phyloP scores from a whole-genome alignment of 1,140 invertebrate species.

The Marisa cornuarietis region DNA sequence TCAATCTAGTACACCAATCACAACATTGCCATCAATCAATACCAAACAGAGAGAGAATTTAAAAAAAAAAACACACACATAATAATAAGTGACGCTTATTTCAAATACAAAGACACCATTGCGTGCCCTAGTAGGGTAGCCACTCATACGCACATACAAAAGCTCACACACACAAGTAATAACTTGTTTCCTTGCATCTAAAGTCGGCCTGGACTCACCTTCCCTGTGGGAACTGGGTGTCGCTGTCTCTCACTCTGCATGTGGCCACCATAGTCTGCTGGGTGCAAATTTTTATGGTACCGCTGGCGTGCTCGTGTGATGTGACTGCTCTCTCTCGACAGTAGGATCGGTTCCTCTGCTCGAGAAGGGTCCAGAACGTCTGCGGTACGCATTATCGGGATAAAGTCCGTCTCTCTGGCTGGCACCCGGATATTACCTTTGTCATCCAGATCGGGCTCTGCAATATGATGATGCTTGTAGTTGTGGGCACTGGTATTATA shows the following conservation, averaged over 20 bases:
- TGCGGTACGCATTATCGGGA: conserved; percentile 62
- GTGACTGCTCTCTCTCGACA: conserved; percentile 60
- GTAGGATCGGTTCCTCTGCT: conserved; percentile 56
- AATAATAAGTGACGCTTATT: background rate
- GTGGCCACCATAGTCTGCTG: conserved; percentile 56
- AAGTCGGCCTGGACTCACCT: conserved; percentile 11
- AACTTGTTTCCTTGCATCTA: no score
- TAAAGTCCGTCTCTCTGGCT: conserved; percentile 52
- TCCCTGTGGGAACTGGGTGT: conserved; percentile 11
- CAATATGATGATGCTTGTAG: conserved; percentile 21
- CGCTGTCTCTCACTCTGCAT: conserved; percentile 50
- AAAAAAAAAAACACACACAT: background rate
- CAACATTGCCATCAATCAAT: no score
- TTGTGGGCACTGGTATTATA: conserved; percentile 23
- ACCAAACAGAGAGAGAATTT: background rate
- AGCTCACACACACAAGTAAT: background rate
- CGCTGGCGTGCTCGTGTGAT: conserved; percentile 57
- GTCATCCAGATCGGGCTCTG: conserved; percentile 21
- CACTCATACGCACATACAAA: background rate
- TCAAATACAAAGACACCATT: no score
- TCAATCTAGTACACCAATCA: no score
- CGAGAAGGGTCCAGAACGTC: conserved; percentile 62
- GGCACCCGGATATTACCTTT: conserved; percentile 21
- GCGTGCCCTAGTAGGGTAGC: no score
- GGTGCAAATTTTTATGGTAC: conserved; percentile 57